These are phyloP conservation scores for Leptinotarsa undecemlineata DNA, from an alignment of 1,140 invertebrate species.

Conservation along the genomic window DNA sequence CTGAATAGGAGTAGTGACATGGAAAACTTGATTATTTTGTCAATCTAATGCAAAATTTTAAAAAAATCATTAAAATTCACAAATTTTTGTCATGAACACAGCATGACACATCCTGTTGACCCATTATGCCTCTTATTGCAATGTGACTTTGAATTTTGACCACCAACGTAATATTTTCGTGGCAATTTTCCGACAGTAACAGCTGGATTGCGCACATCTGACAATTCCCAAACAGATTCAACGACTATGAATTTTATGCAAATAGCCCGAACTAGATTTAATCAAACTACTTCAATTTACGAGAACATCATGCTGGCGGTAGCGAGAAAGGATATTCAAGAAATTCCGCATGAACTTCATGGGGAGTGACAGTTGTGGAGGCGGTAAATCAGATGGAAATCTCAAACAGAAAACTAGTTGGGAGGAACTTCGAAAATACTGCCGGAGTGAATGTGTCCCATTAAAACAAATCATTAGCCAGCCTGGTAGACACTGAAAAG, in stretches of 20 bases:
- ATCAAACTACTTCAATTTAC: constrained; percentile 20
- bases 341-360: neutral
- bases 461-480: neutral
- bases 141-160: neutral
- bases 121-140: too few relatives aligned
- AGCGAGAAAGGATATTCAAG: neutral
- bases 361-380: constrained; percentile 10
- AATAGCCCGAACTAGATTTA: constrained; percentile 19
- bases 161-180: neutral
- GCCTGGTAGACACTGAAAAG: neutral
- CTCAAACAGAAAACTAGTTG: constrained; percentile 7
- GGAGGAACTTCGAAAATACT: neutral
- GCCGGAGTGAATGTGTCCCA: neutral
- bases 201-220: neutral
- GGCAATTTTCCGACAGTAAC: neutral
- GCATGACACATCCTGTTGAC: too few relatives aligned
- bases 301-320: constrained; percentile 7
- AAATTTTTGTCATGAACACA: too few relatives aligned
- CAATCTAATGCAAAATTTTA: too few relatives aligned
- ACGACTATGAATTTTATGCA: constrained; percentile 12
- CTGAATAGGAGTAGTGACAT: too few relatives aligned
- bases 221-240: neutral
- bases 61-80: too few relatives aligned
- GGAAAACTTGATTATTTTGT: too few relatives aligned
- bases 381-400: neutral